Conservation (phyloP, 2,797 vertebrate genomes). For the Gymnodraco acuticeps region DNA sequence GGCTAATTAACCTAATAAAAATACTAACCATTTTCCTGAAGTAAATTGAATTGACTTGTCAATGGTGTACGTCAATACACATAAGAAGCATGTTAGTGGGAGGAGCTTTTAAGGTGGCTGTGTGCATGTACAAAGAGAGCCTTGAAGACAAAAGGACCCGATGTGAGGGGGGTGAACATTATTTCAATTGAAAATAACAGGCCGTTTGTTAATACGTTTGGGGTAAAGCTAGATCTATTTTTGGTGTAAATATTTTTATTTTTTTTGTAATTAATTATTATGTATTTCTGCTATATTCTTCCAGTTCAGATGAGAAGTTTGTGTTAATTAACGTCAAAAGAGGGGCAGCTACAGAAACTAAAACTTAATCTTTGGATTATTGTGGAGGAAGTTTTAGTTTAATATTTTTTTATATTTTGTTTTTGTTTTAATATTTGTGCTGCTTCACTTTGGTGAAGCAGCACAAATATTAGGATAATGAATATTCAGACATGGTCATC, state of each 20-base stretch:
- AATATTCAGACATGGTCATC: neutral
- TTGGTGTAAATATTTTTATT: neutral
- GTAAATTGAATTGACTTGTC: conserved; percentile 98
- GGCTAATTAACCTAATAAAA: conserved; percentile 98
- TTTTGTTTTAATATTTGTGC: too few relatives aligned
- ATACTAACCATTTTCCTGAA: conserved; percentile 94
- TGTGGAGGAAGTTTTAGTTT: too few relatives aligned
- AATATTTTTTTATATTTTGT: too few relatives aligned
- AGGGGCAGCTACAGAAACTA: neutral
- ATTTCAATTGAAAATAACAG: conserved; percentile 22
- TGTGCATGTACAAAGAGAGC: conserved; percentile 33
- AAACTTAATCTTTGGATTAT: too few relatives aligned
- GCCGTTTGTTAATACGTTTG: neutral
- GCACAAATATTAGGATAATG: neutral
- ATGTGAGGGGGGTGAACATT: neutral
- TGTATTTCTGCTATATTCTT: neutral
- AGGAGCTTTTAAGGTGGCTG: conserved; percentile 37
- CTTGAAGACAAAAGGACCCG: conserved; percentile 7
- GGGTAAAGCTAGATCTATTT: neutral
- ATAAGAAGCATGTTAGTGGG: conserved; percentile 78
- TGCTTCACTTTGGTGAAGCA: neutral
- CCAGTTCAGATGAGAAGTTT: neutral
- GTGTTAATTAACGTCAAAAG: neutral
- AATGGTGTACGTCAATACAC: conserved; percentile 89
- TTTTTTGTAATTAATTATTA: neutral